These are phyloP conservation scores for Lepus europaeus DNA, from an alignment of 2,113 vertebrate genomes.

Conservation along the genomic window DNA sequence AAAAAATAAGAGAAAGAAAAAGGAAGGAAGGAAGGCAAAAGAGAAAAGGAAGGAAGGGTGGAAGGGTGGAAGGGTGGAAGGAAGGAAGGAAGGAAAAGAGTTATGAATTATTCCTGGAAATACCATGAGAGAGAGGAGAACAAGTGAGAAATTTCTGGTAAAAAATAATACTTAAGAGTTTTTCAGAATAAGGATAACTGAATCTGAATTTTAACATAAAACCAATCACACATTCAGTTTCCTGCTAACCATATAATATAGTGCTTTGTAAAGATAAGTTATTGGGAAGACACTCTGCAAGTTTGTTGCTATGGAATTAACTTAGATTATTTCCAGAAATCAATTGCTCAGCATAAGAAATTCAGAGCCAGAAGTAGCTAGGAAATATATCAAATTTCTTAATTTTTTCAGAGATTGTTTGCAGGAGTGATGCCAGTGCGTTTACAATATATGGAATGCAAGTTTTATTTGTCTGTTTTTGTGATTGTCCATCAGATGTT, in stretches of 20 bases:
- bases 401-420: not conserved
- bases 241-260: not conserved
- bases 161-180: not conserved
- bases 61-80: too few relatives aligned
- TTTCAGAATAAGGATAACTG: not conserved
- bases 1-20: too few relatives aligned
- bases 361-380: not conserved
- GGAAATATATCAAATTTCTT: not conserved
- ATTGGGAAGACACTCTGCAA: not conserved
- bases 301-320: not conserved
- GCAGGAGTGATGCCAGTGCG: not conserved
- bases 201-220: not conserved
- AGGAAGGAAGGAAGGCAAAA: too few relatives aligned
- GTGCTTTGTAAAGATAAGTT: not conserved
- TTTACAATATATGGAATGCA: not conserved
- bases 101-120: not conserved
- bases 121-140: not conserved
- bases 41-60: too few relatives aligned
- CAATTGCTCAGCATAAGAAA: not conserved
- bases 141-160: not conserved
- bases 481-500: not conserved
- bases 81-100: too few relatives aligned
- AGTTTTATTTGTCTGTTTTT: not conserved
- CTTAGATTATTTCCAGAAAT: not conserved
- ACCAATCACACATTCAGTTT: not conserved